Conservation (phyloP, 2,888 invertebrate genomes). For the Mesorhabditis sp. region DNA sequence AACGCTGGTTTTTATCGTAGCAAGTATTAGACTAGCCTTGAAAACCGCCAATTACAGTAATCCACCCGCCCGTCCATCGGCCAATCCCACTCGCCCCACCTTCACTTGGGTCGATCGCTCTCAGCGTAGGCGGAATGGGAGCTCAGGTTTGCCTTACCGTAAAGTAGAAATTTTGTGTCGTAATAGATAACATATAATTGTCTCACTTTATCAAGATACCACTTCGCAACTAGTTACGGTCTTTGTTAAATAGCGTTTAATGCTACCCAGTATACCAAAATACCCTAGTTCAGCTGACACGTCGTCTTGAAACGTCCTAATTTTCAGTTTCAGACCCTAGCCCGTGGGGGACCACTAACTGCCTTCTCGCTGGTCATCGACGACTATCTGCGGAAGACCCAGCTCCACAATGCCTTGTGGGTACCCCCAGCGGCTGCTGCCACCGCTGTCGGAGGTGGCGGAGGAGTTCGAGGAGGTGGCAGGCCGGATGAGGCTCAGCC, state of each 20-base stretch:
- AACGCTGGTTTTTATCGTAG: too few species aligned
- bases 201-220: too few species aligned
- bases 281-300: neutral
- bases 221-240: too few species aligned
- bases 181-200: too few species aligned
- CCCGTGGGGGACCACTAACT: neutral
- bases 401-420: slow-evolving; percentile 14
- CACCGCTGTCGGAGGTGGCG: slow-evolving; percentile 50
- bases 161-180: too few species aligned
- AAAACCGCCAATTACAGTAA: too few species aligned
- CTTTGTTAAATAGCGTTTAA: too few species aligned
- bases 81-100: slow-evolving; percentile 19
- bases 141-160: too few species aligned
- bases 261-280: neutral
- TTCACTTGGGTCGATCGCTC: slow-evolving; percentile 20
- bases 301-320: neutral
- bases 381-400: slow-evolving; percentile 25
- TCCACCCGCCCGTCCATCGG: slow-evolving; percentile 17
- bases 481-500: slow-evolving; percentile 37
- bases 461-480: slow-evolving; percentile 69
- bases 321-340: neutral
- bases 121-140: slow-evolving; percentile 13
- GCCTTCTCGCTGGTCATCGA: slow-evolving; percentile 7
- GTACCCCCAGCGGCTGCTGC: slow-evolving; percentile 56
- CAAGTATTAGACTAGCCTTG: neutral